A percentile compares a stretch with the other conserved stretches of the same genome.
These are phyloP conservation scores for Drosophila demipolita DNA, from an alignment of 2,888 invertebrate species.

Conservation along the genomic window DNA sequence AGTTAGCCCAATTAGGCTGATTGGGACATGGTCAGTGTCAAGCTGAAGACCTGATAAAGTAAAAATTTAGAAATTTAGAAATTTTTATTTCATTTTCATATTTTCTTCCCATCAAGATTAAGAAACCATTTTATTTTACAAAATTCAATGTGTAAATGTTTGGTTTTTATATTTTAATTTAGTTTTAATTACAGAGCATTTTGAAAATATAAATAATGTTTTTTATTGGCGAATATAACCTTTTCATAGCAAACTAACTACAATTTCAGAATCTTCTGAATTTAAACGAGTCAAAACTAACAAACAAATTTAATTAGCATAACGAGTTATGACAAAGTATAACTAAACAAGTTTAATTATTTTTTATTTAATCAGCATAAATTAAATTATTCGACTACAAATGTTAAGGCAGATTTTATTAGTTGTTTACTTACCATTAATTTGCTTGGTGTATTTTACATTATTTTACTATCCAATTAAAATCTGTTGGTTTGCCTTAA, in stretches of 20 bases:
- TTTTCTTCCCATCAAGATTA: not conserved
- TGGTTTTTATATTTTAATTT: too few relatives aligned
- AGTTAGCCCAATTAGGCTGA: conserved; percentile 65
- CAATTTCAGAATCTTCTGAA: not conserved
- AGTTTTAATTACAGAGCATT: not conserved
- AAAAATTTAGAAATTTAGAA: not conserved
- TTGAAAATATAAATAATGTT: not conserved
- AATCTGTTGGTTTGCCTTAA: not conserved
- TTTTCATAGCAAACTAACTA: not conserved
- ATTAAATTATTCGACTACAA: not conserved
- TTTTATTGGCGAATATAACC: not conserved
- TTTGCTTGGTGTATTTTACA: too few relatives aligned
- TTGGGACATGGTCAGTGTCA: conserved; percentile 66
- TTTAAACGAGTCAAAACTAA: not conserved
- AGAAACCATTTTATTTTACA: not conserved
- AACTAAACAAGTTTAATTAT: not conserved
- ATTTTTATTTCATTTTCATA: not conserved
- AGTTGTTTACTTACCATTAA: too few relatives aligned
- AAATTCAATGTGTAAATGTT: not conserved
- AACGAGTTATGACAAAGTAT: not conserved
- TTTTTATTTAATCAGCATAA: not conserved
- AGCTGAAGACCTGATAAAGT: not conserved
- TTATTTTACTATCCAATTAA: too few relatives aligned
- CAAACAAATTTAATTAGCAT: not conserved
- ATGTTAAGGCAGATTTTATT: not conserved